A percentile compares a stretch with the other conserved stretches of the same genome.
Conservation (phyloP, 2,797 vertebrate genomes). For the Sebastes hubbsi region DNA sequence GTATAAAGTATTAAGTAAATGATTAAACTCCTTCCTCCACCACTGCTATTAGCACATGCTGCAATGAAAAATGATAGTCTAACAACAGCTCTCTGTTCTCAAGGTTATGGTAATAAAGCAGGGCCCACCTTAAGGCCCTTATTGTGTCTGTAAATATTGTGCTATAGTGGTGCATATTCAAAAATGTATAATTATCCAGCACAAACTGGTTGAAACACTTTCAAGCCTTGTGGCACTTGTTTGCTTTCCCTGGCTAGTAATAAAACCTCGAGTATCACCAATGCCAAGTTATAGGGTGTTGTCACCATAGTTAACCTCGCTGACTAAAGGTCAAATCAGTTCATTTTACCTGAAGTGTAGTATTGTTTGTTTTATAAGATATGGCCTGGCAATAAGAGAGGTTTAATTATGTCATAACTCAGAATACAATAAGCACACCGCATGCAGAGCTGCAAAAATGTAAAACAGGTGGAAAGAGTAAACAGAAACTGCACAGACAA, state of each 20-base stretch:
- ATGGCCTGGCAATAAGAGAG: background rate
- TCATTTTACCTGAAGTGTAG: background rate
- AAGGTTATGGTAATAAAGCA: background rate
- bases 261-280: background rate
- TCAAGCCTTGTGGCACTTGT: background rate
- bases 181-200: background rate
- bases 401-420: background rate
- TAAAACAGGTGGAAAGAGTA: background rate
- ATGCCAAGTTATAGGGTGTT: background rate
- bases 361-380: background rate
- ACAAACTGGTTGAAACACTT: background rate
- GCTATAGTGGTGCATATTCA: background rate
- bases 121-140: background rate
- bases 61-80: background rate
- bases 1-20: background rate
- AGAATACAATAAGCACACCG: background rate
- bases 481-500: background rate
- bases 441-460: background rate
- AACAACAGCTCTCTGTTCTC: background rate
- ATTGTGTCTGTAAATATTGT: background rate
- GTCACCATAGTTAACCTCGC: background rate
- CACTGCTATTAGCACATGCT: background rate
- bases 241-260: background rate
- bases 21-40: background rate
- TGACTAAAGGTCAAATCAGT: background rate